Percentiles rank a stretch among this genome's conserved stretches.
Conservation (phyloP, 2,888 invertebrate species). For the Cephus runcator region DNA sequence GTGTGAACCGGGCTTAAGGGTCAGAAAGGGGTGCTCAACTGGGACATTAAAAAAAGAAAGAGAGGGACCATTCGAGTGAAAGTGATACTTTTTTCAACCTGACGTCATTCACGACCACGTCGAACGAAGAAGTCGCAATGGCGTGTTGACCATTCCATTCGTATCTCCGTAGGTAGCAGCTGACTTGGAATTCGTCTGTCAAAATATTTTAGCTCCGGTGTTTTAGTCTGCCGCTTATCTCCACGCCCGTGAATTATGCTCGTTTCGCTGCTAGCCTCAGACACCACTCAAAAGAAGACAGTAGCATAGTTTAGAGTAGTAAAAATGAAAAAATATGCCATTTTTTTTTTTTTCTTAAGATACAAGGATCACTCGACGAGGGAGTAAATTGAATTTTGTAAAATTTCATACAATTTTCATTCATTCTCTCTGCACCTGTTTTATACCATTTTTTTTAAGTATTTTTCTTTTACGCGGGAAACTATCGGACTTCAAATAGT, state of each 20-base stretch:
- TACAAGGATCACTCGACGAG: background rate
- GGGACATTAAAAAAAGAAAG: background rate
- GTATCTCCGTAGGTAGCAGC: slow-evolving; percentile 17
- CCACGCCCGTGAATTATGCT: background rate
- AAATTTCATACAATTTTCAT: background rate
- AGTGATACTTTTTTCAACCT: background rate
- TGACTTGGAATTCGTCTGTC: slow-evolving; percentile 31
- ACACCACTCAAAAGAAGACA: background rate
- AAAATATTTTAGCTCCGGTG: slow-evolving; percentile 28
- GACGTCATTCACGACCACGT: background rate
- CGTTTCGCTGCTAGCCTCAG: background rate
- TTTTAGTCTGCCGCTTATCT: slow-evolving; percentile 3
- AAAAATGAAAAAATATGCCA: background rate
- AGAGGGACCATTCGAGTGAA: background rate
- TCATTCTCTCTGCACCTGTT: background rate
- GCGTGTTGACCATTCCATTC: slow-evolving; percentile 11
- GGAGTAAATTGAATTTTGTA: background rate
- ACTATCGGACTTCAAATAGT: background rate
- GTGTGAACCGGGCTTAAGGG: background rate
- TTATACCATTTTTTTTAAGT: background rate
- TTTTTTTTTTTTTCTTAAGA: background rate
- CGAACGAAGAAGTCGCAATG: background rate
- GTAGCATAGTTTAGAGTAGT: background rate
- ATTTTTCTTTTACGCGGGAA: background rate
- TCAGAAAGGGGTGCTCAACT: background rate